Base-by-base conservation (phyloP, 2,888 invertebrate species). In the Empis livida region DNA sequence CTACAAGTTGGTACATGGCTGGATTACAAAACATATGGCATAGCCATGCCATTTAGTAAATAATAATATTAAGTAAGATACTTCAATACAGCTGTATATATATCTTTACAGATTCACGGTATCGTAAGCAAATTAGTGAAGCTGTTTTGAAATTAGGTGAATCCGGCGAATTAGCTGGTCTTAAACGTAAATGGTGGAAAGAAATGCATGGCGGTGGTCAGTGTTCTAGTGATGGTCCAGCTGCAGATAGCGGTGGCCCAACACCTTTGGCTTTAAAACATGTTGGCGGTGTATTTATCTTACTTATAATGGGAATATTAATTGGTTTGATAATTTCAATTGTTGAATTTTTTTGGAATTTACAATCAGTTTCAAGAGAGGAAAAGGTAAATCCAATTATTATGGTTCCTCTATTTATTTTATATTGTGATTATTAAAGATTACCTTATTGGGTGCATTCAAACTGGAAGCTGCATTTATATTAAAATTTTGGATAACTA, bases 121-220 rank as follows among this genome's bases (percentile, higher is more conserved):
- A 85, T 61, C 74, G 88, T 30, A 86, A 85, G 2, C 75, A 78
- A 27, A 84, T 96, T 42, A 93, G 89, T 58, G 85, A 85, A 48
- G 90, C 91, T 1, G 87, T 97, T 10, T 68, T 96, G 10, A 85
- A 84, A 68, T 76, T 97, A 53, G 94, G 95, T 61, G 95, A 97
- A 68, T 80, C 82, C 53, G 93, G 94, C 1, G 76, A 77, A 1
- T 53, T 96, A 44, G 80, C 80, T 16, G 78, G 79, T 51, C 70
- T 96, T 42, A 94, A 94, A 69, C 80, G 84, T 41, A 85, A 84
- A 60, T 97, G 95, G 95, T 97, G 95, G 95, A 81, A 82, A 61
- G 73, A 79, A 63, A 78, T 75, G 61, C 73, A 81, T 27, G 77
- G 63, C 10, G 66, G 64, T 0, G 65, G 63, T 15, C 56, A 56